Evolutionary conservation across 2,797 vertebrate species (phyloP).

Genomic region (Fratercula arctica): DNA sequence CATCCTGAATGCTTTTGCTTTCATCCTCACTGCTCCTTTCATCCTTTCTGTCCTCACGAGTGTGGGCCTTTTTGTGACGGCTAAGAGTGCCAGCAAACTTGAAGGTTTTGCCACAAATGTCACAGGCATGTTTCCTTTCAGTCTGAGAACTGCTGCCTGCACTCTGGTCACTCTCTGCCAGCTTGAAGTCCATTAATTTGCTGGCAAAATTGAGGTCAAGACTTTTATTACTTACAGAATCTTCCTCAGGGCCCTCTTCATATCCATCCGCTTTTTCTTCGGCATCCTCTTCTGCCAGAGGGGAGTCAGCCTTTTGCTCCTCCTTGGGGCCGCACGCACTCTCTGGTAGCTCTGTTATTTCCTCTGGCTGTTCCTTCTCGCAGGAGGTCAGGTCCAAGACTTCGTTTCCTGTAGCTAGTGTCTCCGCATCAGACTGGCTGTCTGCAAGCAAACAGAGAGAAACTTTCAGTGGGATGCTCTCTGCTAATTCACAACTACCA

Average conservation of each 20-base stretch:
- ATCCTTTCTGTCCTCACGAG: slow-evolving; percentile 72
- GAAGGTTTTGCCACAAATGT: slow-evolving; percentile 91
- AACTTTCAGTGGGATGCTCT: neutral
- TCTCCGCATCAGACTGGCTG: slow-evolving; percentile 86
- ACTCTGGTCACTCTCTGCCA: slow-evolving; percentile 76
- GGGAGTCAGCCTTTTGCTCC: slow-evolving; percentile 2
- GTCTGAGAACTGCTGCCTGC: slow-evolving; percentile 53
- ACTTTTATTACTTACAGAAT: slow-evolving; percentile 92
- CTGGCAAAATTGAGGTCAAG: slow-evolving; percentile 94
- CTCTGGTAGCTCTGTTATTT: neutral
- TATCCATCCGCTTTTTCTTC: slow-evolving; percentile 66
- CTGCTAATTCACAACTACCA: neutral
- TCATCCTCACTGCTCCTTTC: slow-evolving; percentile 69
- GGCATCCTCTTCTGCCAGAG: slow-evolving; percentile 2
- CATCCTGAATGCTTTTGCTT: slow-evolving; percentile 47
- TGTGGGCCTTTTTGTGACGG: slow-evolving; percentile 90
- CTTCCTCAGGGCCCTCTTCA: slow-evolving; percentile 81
- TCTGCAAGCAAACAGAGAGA: slow-evolving; percentile 78
- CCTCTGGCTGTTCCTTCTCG: slow-evolving; percentile 63
- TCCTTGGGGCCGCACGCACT: slow-evolving; percentile 3
- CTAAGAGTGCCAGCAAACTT: slow-evolving; percentile 90
- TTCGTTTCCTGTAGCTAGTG: slow-evolving; percentile 67
- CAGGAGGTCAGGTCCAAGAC: slow-evolving; percentile 79
- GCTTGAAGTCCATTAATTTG: slow-evolving; percentile 93
- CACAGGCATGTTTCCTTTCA: slow-evolving; percentile 83